Evolutionary conservation across 1,140 invertebrate genomes (phyloP).

Genomic region (Drosophila miranda): DNA sequence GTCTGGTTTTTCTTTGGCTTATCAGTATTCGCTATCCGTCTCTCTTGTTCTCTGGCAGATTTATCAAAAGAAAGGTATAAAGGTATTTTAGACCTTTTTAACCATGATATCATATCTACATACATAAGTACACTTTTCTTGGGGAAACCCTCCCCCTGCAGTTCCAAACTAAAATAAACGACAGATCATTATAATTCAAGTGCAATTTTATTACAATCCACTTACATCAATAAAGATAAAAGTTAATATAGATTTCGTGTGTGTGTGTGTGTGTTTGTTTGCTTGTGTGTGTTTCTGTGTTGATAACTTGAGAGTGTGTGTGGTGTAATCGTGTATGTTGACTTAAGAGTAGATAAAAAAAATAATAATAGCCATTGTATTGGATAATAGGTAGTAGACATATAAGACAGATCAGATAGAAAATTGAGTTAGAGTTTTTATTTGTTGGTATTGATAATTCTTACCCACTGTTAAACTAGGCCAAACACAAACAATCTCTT

Average conservation of each 20-base stretch:
- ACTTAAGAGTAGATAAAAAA: conserved; percentile 38
- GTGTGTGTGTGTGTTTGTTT: conserved; percentile 33
- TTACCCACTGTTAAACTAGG: conserved; percentile 61
- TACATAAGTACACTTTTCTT: no score
- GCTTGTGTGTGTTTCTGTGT: conserved; percentile 34
- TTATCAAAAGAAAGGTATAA: not conserved
- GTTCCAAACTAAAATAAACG: conserved; percentile 4
- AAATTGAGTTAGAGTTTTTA: conserved; percentile 17
- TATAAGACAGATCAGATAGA: conserved; percentile 10
- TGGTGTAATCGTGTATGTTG: conserved; percentile 20
- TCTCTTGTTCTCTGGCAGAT: no score
- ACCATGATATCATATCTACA: no score
- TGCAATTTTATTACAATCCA: conserved; percentile 68
- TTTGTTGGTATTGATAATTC: conserved; percentile 38
- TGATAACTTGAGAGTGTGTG: conserved; percentile 49
- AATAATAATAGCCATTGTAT: conserved; percentile 17
- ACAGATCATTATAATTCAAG: conserved; percentile 26
- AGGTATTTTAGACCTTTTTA: not conserved
- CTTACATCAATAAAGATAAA: conserved; percentile 57
- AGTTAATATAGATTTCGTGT: conserved; percentile 35
- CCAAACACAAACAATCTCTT: conserved; percentile 44
- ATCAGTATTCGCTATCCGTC: no score
- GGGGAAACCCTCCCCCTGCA: not conserved
- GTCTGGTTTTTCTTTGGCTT: no score
- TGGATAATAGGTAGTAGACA: conserved; percentile 16